Evolutionary conservation across 35 echinoderm and acorn worm genomes (phyloP).

Genomic region (Apostichopus parvimensis): DNA sequence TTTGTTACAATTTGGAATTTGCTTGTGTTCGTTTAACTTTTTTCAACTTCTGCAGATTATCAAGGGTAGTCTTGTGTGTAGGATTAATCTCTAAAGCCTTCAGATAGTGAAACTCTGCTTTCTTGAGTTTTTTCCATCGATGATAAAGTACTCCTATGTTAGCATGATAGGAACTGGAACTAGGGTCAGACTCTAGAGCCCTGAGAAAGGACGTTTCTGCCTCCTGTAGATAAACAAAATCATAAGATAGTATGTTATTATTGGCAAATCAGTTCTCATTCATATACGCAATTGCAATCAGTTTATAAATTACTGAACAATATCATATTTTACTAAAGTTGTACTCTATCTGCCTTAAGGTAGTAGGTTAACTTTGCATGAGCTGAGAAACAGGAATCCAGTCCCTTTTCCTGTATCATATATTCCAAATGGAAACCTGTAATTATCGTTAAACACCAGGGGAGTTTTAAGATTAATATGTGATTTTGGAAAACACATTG

Average conservation of each 20-base stretch:
- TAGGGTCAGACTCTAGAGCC: slow-evolving; percentile 65
- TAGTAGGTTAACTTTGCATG: no score
- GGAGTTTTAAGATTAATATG: no score
- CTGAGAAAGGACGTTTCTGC: slow-evolving; percentile 80
- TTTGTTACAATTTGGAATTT: background rate
- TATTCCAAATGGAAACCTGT: no score
- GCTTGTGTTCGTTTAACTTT: slow-evolving; percentile 29
- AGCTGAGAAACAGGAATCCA: no score
- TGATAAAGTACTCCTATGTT: slow-evolving; percentile 96
- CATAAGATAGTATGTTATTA: background rate
- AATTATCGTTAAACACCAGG: no score
- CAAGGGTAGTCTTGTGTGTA: slow-evolving; percentile 5
- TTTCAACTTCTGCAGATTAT: slow-evolving; percentile 80
- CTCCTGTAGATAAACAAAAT: slow-evolving; percentile 62
- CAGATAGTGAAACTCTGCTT: slow-evolving; percentile 69
- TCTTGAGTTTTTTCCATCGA: slow-evolving; percentile 73
- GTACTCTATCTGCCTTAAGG: no score
- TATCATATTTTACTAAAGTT: no score
- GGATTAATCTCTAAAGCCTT: slow-evolving; percentile 74
- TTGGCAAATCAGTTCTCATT: no score
- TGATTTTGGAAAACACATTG: no score
- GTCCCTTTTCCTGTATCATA: no score
- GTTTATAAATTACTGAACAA: background rate
- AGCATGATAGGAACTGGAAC: slow-evolving; percentile 64
- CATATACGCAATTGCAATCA: no score